These are phyloP conservation scores for Teleopsis dalmanni DNA, from an alignment of 1,140 invertebrate species.

Conservation along the genomic window DNA sequence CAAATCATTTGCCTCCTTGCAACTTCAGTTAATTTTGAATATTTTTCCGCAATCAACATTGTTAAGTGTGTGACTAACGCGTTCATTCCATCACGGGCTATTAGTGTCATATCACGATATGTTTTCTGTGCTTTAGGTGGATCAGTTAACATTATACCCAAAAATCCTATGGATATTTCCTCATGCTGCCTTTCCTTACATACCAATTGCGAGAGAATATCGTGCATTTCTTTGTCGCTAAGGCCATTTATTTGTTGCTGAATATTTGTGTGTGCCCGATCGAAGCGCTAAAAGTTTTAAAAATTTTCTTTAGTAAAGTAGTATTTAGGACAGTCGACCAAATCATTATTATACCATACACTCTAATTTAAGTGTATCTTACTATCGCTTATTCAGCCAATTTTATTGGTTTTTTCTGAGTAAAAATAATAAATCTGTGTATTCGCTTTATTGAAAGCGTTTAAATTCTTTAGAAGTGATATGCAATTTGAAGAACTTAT, in stretches of 20 bases:
- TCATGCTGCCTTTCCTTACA: slow-evolving; percentile 84
- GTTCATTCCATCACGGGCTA: slow-evolving; percentile 79
- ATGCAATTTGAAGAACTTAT: too few species aligned
- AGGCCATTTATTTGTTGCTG: slow-evolving; percentile 70
- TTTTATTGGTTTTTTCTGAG: neutral
- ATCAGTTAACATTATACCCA: slow-evolving; percentile 85
- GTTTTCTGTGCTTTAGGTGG: slow-evolving; percentile 72
- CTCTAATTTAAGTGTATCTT: neutral
- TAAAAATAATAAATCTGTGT: neutral
- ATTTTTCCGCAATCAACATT: slow-evolving; percentile 81
- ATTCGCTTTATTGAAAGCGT: neutral
- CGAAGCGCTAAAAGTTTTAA: slow-evolving; percentile 85
- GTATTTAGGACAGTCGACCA: slow-evolving; percentile 10
- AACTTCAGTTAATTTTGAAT: slow-evolving; percentile 74
- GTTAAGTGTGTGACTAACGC: slow-evolving; percentile 73
- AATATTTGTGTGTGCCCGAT: slow-evolving; percentile 69
- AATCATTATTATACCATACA: neutral
- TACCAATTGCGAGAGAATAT: slow-evolving; percentile 78
- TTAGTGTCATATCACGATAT: slow-evolving; percentile 84
- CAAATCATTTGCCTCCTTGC: slow-evolving; percentile 73
- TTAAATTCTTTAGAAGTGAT: too few species aligned
- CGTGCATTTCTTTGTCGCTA: slow-evolving; percentile 89
- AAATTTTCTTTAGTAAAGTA: too few species aligned
- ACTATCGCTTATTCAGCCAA: neutral
- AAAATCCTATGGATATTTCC: slow-evolving; percentile 83